These are phyloP conservation scores for Plumapathes pennacea DNA, from an alignment of 92 coral and sea anemone genomes.

Conservation along the genomic window DNA sequence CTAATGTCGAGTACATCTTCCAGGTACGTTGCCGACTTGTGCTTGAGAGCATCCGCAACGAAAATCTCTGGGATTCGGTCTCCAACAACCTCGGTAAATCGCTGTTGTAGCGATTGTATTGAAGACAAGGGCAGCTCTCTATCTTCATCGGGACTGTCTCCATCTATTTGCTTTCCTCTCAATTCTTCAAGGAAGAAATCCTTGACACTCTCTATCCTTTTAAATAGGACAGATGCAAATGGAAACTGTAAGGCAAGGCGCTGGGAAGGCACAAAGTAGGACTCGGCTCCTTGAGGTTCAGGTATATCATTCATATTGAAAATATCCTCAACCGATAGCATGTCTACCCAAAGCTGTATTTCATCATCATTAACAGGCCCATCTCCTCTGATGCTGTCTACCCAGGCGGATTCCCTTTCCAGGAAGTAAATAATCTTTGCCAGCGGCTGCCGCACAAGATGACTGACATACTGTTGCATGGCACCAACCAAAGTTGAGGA, in stretches of 20 bases:
- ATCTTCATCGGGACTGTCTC: conserved; percentile 53
- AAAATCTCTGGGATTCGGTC: conserved; percentile 63
- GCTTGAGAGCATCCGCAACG: conserved; percentile 29
- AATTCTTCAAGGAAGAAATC: conserved; percentile 69
- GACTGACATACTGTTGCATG: conserved; percentile 71
- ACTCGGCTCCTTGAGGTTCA: conserved; percentile 80
- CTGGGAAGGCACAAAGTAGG: conserved; percentile 46
- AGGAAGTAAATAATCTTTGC: conserved; percentile 81
- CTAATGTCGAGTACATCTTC: conserved; percentile 79
- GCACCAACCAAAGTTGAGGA: conserved; percentile 83
- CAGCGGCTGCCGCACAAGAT: conserved; percentile 74
- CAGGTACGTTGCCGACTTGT: conserved; percentile 42
- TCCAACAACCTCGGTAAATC: conserved; percentile 54
- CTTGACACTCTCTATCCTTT: conserved; percentile 66
- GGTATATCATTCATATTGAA: conserved; percentile 60
- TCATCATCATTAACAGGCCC: conserved; percentile 24
- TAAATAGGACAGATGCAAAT: conserved; percentile 57
- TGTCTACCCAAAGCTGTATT: conserved; percentile 42
- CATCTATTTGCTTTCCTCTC: conserved; percentile 57
- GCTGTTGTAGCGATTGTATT: conserved; percentile 22
- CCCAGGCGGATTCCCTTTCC: conserved; percentile 89
- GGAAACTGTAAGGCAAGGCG: conserved; percentile 61
- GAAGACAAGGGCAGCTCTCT: conserved; percentile 51
- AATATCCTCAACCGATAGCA: conserved; percentile 48
- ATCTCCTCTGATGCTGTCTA: conserved; percentile 2